These are phyloP conservation scores for Tipula confusa DNA, from an alignment of 2,888 invertebrate species.

Conservation along the genomic window DNA sequence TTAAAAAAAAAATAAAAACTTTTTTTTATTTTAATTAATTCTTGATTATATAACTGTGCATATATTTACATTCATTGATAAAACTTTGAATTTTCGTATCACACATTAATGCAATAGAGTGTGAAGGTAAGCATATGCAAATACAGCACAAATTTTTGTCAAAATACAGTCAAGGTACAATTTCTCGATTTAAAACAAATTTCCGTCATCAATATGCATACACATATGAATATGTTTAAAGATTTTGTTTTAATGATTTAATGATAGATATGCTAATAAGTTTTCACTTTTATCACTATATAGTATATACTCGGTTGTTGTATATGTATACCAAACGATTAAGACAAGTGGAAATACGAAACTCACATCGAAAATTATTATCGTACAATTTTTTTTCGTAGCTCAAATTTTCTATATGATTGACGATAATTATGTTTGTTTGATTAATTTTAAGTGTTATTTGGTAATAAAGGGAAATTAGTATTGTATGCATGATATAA, in stretches of 20 bases:
- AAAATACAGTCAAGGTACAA: not conserved
- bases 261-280: not conserved
- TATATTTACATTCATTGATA: constrained; percentile 7
- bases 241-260: not conserved
- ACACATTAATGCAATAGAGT: not conserved
- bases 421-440: not conserved
- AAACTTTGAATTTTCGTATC: constrained; percentile 1
- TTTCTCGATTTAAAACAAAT: not conserved
- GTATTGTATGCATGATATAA: not conserved
- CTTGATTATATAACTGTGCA: not conserved
- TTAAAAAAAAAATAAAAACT: not conserved
- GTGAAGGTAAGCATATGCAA: not conserved
- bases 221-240: not conserved
- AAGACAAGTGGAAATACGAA: not conserved
- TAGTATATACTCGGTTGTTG: not conserved
- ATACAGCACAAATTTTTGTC: not conserved
- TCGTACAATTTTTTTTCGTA: not conserved
- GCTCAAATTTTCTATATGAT: not conserved
- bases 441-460: not conserved
- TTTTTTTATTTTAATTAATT: not conserved
- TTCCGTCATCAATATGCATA: not conserved
- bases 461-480: not conserved
- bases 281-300: not conserved
- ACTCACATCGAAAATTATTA: not conserved
- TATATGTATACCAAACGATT: not conserved